Percentiles rank a stretch among this genome's conserved stretches.
phyloP scores from a whole-genome alignment of 2,797 vertebrate species.

The Aldrovandia affinis region DNA sequence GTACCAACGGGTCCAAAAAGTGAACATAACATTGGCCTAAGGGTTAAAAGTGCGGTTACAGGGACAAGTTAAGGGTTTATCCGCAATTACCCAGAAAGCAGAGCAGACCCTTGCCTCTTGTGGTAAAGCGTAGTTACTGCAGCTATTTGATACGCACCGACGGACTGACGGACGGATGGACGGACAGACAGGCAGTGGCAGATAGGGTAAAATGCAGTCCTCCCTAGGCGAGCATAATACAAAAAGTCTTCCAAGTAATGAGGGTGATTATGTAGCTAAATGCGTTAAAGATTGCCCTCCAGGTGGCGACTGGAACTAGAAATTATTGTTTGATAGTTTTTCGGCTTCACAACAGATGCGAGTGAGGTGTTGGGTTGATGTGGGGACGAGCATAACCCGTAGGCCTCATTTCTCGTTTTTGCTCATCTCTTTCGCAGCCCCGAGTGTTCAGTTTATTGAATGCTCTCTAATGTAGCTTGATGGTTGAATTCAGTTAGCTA shows the following conservation, averaged over 20 bases:
- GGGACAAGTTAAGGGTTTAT: too few species aligned
- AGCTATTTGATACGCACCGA: neutral
- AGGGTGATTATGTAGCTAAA: neutral
- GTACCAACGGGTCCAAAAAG: too few species aligned
- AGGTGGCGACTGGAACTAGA: neutral
- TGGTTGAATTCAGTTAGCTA: neutral
- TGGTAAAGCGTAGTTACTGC: neutral
- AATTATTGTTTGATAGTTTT: neutral
- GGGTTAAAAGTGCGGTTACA: too few species aligned
- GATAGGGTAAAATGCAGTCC: neutral
- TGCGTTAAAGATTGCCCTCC: neutral
- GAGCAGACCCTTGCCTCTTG: neutral
- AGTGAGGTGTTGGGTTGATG: neutral
- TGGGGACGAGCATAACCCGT: neutral
- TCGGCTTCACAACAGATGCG: neutral
- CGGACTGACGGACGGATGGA: neutral
- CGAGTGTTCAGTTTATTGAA: neutral
- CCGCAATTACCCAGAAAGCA: too few species aligned
- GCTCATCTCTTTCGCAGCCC: neutral
- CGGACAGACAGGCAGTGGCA: neutral
- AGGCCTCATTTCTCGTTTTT: constrained; percentile 1
- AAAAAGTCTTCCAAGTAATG: neutral
- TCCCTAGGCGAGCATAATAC: neutral
- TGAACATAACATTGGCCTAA: too few species aligned
- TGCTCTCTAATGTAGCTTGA: neutral